A percentile compares a stretch with the other conserved stretches of the same genome.
These are phyloP conservation scores for Phymastichus coffea DNA, from an alignment of 1,140 invertebrate genomes.

Conservation along the genomic window DNA sequence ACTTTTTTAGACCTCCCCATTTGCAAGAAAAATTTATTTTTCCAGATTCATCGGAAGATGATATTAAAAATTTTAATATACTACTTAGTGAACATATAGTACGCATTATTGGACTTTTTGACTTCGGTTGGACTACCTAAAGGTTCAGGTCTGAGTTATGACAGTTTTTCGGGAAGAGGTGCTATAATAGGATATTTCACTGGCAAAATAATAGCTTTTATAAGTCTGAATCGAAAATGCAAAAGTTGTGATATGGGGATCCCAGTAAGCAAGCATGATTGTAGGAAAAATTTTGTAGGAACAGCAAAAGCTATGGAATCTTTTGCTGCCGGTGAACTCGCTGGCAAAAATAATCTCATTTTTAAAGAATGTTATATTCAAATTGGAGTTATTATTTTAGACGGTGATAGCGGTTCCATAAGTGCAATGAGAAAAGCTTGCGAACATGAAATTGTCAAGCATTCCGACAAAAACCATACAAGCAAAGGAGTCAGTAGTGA, in stretches of 20 bases:
- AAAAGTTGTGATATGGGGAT: conserved; percentile 13
- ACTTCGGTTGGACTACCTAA: conserved; percentile 17
- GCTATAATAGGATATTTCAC: conserved; percentile 10
- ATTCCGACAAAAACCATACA: conserved; percentile 8
- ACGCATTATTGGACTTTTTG: conserved; percentile 13
- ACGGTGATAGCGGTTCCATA: conserved; percentile 4
- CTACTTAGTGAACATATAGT: conserved; percentile 3
- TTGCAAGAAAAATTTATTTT: conserved; percentile 8
- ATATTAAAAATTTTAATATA: not conserved
- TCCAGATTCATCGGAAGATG: not conserved
- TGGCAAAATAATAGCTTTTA: conserved; percentile 15
- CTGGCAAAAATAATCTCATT: not conserved
- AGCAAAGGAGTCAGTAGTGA: conserved; percentile 2
- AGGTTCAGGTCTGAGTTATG: conserved; percentile 18
- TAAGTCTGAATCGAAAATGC: conserved; percentile 16
- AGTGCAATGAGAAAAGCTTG: not conserved
- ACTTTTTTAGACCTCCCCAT: conserved; percentile 1
- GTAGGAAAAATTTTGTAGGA: too few relatives aligned
- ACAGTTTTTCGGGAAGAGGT: conserved; percentile 10
- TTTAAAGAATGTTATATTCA: not conserved
- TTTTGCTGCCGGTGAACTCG: not conserved
- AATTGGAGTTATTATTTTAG: not conserved
- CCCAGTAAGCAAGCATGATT: too few relatives aligned
- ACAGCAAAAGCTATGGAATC: conserved; percentile 3
- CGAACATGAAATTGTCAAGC: conserved; percentile 2